These are phyloP conservation scores for Gorsachius magnificus DNA, from an alignment of 2,797 vertebrate species.

Conservation along the genomic window DNA sequence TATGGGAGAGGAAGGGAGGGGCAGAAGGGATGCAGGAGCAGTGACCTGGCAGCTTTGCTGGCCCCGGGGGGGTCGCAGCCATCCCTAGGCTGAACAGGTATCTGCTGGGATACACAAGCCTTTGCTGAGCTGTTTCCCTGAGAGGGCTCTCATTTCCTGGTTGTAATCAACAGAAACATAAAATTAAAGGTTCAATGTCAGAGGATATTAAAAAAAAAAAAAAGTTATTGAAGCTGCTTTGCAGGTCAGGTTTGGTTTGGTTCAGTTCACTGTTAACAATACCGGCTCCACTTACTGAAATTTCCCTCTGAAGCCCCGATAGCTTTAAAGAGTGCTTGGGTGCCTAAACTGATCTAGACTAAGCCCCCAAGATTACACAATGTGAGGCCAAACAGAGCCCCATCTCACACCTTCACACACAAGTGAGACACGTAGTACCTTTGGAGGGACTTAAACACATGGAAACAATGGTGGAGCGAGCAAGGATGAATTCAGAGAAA, in stretches of 20 bases:
- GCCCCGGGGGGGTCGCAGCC: not conserved
- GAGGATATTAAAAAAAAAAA: not conserved
- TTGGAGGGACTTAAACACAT: not conserved
- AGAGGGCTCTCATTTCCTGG: not conserved
- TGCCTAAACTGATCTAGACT: not conserved
- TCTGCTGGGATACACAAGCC: not conserved
- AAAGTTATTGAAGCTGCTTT: not conserved
- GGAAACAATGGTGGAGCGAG: not conserved
- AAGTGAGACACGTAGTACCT: not conserved
- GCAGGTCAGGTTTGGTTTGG: not conserved
- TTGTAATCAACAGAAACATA: not conserved
- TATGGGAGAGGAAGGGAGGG: accelerated
- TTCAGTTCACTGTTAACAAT: not conserved
- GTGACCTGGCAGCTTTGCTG: not conserved
- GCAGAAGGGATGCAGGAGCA: not conserved
- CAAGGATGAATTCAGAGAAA: not conserved
- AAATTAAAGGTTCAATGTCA: not conserved
- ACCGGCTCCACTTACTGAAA: not conserved
- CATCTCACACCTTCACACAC: not conserved
- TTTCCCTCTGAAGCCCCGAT: not conserved
- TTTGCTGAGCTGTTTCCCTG: not conserved
- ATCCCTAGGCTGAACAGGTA: not conserved
- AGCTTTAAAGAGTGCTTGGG: not conserved
- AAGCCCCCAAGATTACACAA: not conserved
- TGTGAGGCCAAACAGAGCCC: not conserved